Conservation (phyloP, 2,888 invertebrate species). For the Tenthredo scrophulariae region DNA sequence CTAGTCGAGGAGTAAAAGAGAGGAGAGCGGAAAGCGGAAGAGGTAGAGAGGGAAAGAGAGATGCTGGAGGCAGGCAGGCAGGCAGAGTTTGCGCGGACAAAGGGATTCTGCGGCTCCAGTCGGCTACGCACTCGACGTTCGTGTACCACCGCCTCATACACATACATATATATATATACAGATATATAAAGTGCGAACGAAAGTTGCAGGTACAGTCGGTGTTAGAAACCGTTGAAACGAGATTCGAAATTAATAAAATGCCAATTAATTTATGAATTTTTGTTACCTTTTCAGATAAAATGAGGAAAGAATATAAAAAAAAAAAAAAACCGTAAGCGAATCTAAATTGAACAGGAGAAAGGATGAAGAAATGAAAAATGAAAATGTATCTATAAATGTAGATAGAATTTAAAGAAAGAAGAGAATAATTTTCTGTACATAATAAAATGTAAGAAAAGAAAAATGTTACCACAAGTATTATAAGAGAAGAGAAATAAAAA, state of each 20-base stretch:
- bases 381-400: neutral
- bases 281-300: neutral
- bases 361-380: neutral
- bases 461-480: neutral
- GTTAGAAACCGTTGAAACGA: neutral
- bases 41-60: slow-evolving; percentile 26
- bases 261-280: neutral
- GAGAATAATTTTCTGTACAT: neutral
- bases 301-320: neutral
- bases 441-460: neutral
- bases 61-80: slow-evolving; percentile 59
- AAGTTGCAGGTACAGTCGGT: slow-evolving; percentile 35
- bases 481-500: neutral
- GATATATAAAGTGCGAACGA: neutral
- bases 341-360: neutral
- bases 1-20: neutral
- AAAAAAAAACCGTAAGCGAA: neutral
- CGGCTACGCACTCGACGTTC: slow-evolving; percentile 54
- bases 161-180: neutral
- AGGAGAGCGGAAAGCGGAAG: slow-evolving; percentile 15
- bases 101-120: slow-evolving; percentile 76
- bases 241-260: neutral
- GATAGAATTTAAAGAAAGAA: neutral
- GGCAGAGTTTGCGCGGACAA: slow-evolving; percentile 76
- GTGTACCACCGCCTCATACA: neutral